Evolutionary conservation across 2,888 invertebrate genomes (phyloP), one percentile per base, ranked within the genome.

Genomic region (Byasa hedistus): DNA sequence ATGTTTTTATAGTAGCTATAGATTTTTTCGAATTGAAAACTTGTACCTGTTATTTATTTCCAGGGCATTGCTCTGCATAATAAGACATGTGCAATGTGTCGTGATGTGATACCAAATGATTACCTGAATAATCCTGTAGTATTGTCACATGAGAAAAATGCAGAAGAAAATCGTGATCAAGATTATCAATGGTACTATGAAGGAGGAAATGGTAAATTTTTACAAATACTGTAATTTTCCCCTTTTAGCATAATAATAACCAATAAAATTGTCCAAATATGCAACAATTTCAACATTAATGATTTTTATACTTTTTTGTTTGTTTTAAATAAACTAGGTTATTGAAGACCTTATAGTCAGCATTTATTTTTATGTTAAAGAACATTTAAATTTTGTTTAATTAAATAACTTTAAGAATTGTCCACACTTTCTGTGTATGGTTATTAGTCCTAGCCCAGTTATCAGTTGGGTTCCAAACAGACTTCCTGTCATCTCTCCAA

Each of bases 151-250:
- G 76, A 78, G 39, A 77, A 79, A 69, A 72, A 70, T 51, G 70
- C 82, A 48, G 68, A 75, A 51, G 87, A 87, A 69, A 83, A 91
- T 54, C 87, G 90, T 8, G 93, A 95, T 76, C 95, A 95, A 77
- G 95, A 94, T 32, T 96, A 95, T 78, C 97, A 97, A 77, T 99
- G 98, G 98, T 99, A 96, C 87, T 99, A 99, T 82, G 98, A 98
- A 91, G 98, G 98, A 27, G 92, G 96, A 76, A 97, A 97, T 93
- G 97, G 97, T 97, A 64, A 62, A 27, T 61, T 22, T 48, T 32
- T 48, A 32, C 5, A n/a, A n/a, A 54, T 12, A 54, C 15, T 22
- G 8, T 8, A 15, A 3, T 15, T 39, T 3, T 15, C 2, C 0
- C 19, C 1, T 19, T 48, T 48, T 48, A 48, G 3, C 4, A n/a